Evolutionary conservation across 2,888 invertebrate genomes (phyloP), one percentile per base, ranked within the genome.

Genomic region (Epistrophe eligans): DNA sequence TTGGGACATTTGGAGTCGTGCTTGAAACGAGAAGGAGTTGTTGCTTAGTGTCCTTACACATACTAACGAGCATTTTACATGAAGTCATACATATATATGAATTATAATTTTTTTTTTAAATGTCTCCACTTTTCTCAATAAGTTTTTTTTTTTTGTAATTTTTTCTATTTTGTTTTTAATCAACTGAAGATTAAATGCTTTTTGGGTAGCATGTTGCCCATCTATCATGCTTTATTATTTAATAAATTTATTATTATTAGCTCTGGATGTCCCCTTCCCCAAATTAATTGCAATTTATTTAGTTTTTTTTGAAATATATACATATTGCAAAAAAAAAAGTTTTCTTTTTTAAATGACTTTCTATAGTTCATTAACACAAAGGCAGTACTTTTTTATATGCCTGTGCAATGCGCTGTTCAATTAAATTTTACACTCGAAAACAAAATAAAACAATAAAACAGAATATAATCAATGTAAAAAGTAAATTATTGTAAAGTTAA

Each of bases 21-120:
- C 90, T 90, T 91, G 90, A 91, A 91, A 90, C 90, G 91, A 90
- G 91, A 91, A 90, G 90, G 89, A 91, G 90, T 91, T 89, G 89
- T 91, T 89, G 88, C 88, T 88, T 89, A 89, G 87, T 76, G 76
- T 83, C 74, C 77, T 82, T 79, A 76, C 48, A 76, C 40, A 77
- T 81, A 77, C 85, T 85, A 82, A 83, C 83, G 83, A 87, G 83
- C 87, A 83, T 87, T 87, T 87, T 76, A 87, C 79, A 87, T 87
- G 85, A 85, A 85, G 85, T 87, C 83, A 82, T 87, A 79, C 79
- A 77, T 82, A 74, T 35, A 66, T 50, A 72, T 83, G 83, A 87
- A 87, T 84, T 79, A 84, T 85, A 43, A 77, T 82, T 73, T 35
- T 55, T 62, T 73, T 45, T 77, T 66, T 38, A 17, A 58, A 58